Evolutionary conservation across 2,888 invertebrate genomes (phyloP).

Genomic region (Phyllotreta cruciferae): DNA sequence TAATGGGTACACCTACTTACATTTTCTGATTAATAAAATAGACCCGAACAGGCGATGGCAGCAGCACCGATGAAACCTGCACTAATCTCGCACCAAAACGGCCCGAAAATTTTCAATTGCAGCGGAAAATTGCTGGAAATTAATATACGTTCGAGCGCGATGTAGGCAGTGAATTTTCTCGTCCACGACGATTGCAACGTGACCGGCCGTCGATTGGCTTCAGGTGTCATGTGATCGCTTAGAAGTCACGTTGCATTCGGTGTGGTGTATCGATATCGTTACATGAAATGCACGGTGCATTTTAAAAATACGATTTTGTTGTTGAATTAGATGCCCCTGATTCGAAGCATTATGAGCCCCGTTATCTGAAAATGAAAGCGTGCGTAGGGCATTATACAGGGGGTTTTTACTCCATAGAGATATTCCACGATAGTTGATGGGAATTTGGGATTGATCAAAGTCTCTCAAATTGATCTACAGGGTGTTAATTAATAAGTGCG

Average conservation of each 20-base stretch:
- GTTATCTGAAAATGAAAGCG: too few relatives aligned
- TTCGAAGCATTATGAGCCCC: neutral
- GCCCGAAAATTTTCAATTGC: neutral
- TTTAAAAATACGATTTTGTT: neutral
- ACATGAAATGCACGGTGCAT: constrained; percentile 1
- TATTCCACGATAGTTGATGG: too few relatives aligned
- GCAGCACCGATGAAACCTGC: too few relatives aligned
- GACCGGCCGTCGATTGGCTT: constrained; percentile 51
- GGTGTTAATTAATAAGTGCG: too few relatives aligned
- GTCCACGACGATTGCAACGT: constrained; percentile 51
- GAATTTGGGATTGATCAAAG: too few relatives aligned
- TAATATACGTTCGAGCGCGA: too few relatives aligned
- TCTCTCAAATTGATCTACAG: too few relatives aligned
- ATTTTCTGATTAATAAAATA: too few relatives aligned
- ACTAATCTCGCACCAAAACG: neutral
- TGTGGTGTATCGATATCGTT: constrained; percentile 39
- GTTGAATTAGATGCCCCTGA: neutral
- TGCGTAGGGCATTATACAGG: too few relatives aligned
- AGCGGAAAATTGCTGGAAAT: constrained; percentile 4
- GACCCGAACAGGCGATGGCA: too few relatives aligned
- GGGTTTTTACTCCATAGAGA: too few relatives aligned
- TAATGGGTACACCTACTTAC: too few relatives aligned
- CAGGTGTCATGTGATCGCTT: constrained; percentile 46
- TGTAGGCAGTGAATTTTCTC: constrained; percentile 10
- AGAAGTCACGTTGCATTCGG: constrained; percentile 53